These are phyloP conservation scores for Stomatorhinus ivindoensis DNA, from an alignment of 2,113 vertebrate genomes.

Conservation along the genomic window DNA sequence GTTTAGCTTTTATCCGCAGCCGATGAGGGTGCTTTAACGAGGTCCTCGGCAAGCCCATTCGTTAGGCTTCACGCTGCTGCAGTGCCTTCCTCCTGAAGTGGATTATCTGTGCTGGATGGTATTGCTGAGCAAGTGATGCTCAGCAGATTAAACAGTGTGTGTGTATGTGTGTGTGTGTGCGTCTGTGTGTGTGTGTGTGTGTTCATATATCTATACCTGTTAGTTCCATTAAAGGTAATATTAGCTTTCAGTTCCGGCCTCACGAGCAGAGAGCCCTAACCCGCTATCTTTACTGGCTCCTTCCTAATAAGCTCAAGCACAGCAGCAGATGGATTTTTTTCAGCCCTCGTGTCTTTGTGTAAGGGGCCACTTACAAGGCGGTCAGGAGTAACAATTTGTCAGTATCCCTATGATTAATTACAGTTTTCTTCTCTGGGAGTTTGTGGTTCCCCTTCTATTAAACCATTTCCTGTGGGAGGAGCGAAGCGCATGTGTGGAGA, in stretches of 20 bases:
- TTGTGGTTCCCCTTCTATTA: not conserved
- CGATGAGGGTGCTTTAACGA: not conserved
- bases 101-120: not conserved
- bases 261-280: not conserved
- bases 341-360: not conserved
- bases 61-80: not conserved
- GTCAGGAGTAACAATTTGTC: conserved; percentile 15
- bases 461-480: not conserved
- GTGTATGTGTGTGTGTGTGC: not conserved
- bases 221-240: not conserved
- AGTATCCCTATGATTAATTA: not conserved
- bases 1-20: not conserved
- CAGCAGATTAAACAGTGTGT: not conserved
- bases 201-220: not conserved
- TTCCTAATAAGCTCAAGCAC: not conserved
- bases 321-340: not conserved
- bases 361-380: not conserved
- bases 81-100: not conserved
- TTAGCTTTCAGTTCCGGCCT: not conserved
- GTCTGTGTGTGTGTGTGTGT: not conserved
- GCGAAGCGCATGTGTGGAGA: not conserved
- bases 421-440: not conserved
- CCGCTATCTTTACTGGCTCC: not conserved
- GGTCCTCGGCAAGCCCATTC: not conserved
- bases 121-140: not conserved